phyloP scores from a whole-genome alignment of 1,140 invertebrate genomes.

The Eumaeus atala region DNA sequence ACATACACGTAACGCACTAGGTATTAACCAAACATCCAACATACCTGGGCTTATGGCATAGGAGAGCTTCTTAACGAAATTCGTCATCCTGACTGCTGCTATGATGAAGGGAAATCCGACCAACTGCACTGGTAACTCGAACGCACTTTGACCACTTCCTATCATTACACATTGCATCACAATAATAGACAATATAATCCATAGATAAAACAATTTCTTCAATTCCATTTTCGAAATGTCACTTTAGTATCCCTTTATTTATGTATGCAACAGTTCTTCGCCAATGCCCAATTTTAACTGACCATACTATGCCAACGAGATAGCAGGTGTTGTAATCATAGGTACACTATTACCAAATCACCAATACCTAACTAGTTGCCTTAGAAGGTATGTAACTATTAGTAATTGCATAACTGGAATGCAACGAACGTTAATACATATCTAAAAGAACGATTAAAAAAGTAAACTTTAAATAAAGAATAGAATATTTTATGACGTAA shows the following conservation, averaged over 20 bases:
- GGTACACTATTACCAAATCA: slow-evolving; percentile 2
- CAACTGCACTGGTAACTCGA: slow-evolving; percentile 86
- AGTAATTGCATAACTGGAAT: slow-evolving; percentile 4
- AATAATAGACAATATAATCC: slow-evolving; percentile 37
- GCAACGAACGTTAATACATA: not conserved
- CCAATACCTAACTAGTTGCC: not conserved
- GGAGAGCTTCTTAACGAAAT: slow-evolving; percentile 87
- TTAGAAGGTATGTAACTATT: not conserved
- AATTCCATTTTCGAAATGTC: slow-evolving; percentile 41
- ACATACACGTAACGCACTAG: too few relatives aligned
- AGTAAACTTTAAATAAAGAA: not conserved
- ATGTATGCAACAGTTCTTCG: not conserved
- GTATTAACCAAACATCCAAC: too few relatives aligned
- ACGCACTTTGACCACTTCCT: slow-evolving; percentile 73
- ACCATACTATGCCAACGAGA: not conserved
- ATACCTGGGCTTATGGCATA: slow-evolving; percentile 88
- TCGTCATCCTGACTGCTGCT: slow-evolving; percentile 84
- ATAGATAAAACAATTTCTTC: slow-evolving; percentile 39
- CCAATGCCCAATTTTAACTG: slow-evolving; percentile 9
- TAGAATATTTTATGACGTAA: not conserved
- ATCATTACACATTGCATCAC: slow-evolving; percentile 48
- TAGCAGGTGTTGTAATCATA: slow-evolving; percentile 1
- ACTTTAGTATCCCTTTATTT: too few relatives aligned
- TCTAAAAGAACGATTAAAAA: too few relatives aligned
- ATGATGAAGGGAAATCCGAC: slow-evolving; percentile 89